Evolutionary conservation across 2,888 invertebrate species (phyloP).

Genomic region (Artemia sinica): DNA sequence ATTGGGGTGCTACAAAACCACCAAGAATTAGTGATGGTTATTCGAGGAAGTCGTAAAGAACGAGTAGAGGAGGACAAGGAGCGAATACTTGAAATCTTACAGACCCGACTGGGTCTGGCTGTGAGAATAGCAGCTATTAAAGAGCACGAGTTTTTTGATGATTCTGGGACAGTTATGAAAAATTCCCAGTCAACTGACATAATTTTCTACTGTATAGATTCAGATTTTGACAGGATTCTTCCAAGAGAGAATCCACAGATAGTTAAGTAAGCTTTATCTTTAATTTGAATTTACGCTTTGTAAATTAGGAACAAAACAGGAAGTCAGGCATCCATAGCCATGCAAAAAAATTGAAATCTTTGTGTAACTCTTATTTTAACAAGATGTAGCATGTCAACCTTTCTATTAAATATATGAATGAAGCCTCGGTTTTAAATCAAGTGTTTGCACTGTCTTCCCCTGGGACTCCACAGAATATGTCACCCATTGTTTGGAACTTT

Average conservation of each 20-base stretch:
- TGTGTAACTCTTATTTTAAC: too few relatives aligned
- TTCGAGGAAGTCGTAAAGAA: constrained; percentile 55
- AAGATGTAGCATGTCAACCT: too few relatives aligned
- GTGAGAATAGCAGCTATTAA: constrained; percentile 68
- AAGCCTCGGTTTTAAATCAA: too few relatives aligned
- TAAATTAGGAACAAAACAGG: too few relatives aligned
- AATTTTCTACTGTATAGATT: constrained; percentile 72
- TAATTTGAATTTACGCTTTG: too few relatives aligned
- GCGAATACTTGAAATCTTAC: constrained; percentile 44
- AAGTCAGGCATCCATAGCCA: too few relatives aligned
- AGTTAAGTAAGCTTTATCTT: constrained; percentile 38
- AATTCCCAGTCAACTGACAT: constrained; percentile 48
- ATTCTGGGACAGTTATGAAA: constrained; percentile 51
- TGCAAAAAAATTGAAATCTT: too few relatives aligned
- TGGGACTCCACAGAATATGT: too few relatives aligned
- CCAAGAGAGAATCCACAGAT: constrained; percentile 51
- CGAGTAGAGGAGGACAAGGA: constrained; percentile 41
- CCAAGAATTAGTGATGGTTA: constrained; percentile 57
- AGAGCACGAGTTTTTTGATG: constrained; percentile 50
- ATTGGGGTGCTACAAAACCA: constrained; percentile 58
- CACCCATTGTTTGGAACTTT: too few relatives aligned
- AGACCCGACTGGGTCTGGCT: constrained; percentile 53
- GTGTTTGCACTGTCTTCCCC: too few relatives aligned
- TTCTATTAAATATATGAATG: too few relatives aligned
- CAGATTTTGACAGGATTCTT: constrained; percentile 52